Evolutionary conservation across 2,888 invertebrate species (phyloP).

Genomic region (Drosophila aldrichi): DNA sequence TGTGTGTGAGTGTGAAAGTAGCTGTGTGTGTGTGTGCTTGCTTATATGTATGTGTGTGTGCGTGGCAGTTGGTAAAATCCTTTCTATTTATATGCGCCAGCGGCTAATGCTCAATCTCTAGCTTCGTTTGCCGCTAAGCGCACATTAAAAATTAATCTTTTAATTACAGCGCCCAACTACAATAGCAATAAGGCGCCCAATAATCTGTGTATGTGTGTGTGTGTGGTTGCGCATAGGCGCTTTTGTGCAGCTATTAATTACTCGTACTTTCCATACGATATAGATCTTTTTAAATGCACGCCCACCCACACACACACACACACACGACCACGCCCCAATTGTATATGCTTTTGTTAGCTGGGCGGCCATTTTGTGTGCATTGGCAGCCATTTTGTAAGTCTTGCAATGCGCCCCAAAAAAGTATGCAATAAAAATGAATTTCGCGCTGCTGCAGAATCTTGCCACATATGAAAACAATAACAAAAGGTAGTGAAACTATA

Average conservation of each 20-base stretch:
- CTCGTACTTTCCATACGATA: constrained; percentile 33
- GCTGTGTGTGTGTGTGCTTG: constrained; percentile 10
- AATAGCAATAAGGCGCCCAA: constrained; percentile 27
- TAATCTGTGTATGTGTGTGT: constrained; percentile 4
- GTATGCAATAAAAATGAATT: constrained; percentile 45
- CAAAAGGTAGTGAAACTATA: constrained; percentile 5
- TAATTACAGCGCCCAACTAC: constrained; percentile 61
- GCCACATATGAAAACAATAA: constrained; percentile 20
- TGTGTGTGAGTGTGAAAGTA: constrained; percentile 21
- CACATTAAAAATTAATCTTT: constrained; percentile 78
- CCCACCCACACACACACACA: constrained; percentile 2
- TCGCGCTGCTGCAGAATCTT: constrained; percentile 2
- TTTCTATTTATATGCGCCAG: constrained; percentile 35
- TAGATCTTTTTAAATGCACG: constrained; percentile 19
- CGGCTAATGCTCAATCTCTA: constrained; percentile 31
- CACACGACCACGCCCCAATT: constrained; percentile 30
- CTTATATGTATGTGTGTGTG: constrained; percentile 33
- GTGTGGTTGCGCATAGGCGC: constrained; percentile 31
- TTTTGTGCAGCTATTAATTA: constrained; percentile 56
- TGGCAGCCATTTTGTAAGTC: constrained; percentile 44
- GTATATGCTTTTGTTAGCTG: constrained; percentile 21
- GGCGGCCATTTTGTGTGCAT: constrained; percentile 51
- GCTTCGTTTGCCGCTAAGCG: constrained; percentile 52
- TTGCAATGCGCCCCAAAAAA: constrained; percentile 18
- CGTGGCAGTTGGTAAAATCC: constrained; percentile 42